Evolutionary conservation across 2,113 vertebrate species (phyloP), one percentile per base, ranked within the genome.

Genomic region (Entosphenus tridentatus): DNA sequence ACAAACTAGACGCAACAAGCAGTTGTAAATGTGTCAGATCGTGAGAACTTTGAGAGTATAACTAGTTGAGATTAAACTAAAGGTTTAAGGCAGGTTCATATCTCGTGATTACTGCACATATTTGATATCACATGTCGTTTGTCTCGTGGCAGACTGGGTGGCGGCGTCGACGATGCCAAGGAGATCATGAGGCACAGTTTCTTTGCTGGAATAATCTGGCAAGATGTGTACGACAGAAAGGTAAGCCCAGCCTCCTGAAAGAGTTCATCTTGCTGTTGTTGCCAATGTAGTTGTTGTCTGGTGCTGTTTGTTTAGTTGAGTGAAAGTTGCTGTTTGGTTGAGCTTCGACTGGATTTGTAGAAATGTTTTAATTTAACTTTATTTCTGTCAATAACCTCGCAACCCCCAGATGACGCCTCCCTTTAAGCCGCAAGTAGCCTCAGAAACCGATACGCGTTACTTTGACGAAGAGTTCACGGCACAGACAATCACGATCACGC

Each of bases 121-220:
- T 39, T 39, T 39, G 39, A 39, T 39, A 39, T 39, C 21, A 39
- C 21, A 39, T 39, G 39, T 39, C 5, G 69, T 71, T 54, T 11
- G 18, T 70, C 71, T 8, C 71, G 70, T 74, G 76, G 56, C 79
- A 96, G 92, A 84, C 89, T 96, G 76, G 90, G 90, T 2, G 90
- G 90, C 0, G 89, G 92, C 69, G 77, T 87, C 1, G 87, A 93
- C 69, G 90, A 97, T 4, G 92, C 92, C 67, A 96, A 96, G 82
- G 92, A 95, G 79, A 91, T 97, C 73, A 97, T 95, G 92, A 86
- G 86, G 79, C 89, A 95, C 79, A 88, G 86, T 74, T 96, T 96
- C 81, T 96, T 96, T 56, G 80, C 86, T 72, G 83, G 83, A 76
- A 87, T 96, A 55, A 83, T 82, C 78, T 96, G 92, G 92, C 84